Conservation (phyloP, 2,113 vertebrate species). For the Colossoma macropomum region DNA sequence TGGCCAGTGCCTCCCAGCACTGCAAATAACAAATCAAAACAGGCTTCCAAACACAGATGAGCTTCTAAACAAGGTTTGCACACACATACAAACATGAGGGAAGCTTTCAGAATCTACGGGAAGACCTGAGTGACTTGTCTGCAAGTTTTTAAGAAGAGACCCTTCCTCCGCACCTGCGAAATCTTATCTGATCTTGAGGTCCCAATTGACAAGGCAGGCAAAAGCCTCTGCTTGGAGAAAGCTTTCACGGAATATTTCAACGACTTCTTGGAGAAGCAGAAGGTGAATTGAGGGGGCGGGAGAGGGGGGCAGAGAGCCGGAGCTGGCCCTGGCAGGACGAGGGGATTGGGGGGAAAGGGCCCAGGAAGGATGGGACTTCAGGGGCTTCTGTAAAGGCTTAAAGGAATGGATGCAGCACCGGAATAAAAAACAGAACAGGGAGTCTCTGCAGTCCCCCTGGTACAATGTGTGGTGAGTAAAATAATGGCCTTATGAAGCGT, state of each 20-base stretch:
- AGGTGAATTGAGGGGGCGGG: not conserved
- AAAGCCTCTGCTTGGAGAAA: not conserved
- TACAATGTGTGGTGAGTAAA: constrained; percentile 81
- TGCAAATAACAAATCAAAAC: not conserved
- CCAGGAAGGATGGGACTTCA: constrained; percentile 57
- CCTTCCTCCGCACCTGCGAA: not conserved
- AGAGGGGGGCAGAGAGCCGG: constrained; percentile 18
- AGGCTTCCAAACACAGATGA: not conserved
- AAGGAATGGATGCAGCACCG: constrained; percentile 64
- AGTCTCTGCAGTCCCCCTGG: constrained; percentile 67
- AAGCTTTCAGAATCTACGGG: not conserved
- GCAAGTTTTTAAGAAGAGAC: not conserved
- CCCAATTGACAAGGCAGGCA: not conserved
- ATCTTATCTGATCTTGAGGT: not conserved
- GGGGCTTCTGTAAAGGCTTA: constrained; percentile 54
- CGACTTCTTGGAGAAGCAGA: not conserved
- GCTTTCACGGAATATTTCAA: not conserved
- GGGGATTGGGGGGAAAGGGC: constrained; percentile 63
- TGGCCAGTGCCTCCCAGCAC: not conserved
- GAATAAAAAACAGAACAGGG: constrained; percentile 64
- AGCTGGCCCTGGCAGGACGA: constrained; percentile 72
- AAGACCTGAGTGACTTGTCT: not conserved
- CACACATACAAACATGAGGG: not conserved
- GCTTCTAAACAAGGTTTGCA: not conserved
- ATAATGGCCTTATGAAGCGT: constrained; percentile 15